Base-by-base conservation (phyloP, 1,140 invertebrate species). In the Brachionus sp. region DNA sequence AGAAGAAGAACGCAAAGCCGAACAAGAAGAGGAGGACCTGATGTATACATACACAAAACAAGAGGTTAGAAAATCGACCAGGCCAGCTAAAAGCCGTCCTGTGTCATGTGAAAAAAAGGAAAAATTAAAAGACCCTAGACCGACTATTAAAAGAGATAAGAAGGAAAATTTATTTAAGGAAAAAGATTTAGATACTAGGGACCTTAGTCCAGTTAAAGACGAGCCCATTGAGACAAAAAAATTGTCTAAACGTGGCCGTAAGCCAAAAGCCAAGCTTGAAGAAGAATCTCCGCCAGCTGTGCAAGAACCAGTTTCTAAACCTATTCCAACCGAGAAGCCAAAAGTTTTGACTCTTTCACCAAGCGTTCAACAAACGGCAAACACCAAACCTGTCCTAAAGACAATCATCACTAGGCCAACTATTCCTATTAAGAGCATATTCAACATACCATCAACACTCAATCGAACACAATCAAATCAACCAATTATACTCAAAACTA, bases 11-110 rank as follows among this genome's bases (percentile, higher is more conserved):
- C 84, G 87, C 50, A 80, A 87, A 78, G 87, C 87, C 5, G 88
- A 90, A 80, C 90, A 92, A 75, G 92, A 93, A 86, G 93, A 95
- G 87, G 92, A 94, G 86, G 92, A 93, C 80, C 89, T 90, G 87
- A 84, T 90, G 66, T 89, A 87, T 84, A 89, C 88, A 13, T 89
- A 88, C 84, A 85, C 86, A 33, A 57, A 66, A 80, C 16, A 50
- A 10, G 77, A 80, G 77, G 77, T 80, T 75, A 75, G 70, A 66
- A 80, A 80, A 25, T 80, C 77, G 19, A 25, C 77, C 35, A 78
- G 37, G 33, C 35, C n/a, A 13, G 25, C 42, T 33, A 25, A 10
- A 25, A 75, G 44, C 39, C 19, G 13, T 6, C 16, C 25, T 25
- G 42, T 25, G 44, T 75, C 42, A 75, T 46, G 19, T 75, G 42